A percentile compares a stretch with the other conserved stretches of the same genome.
phyloP scores from a whole-genome alignment of 2,888 invertebrate genomes.

The Amiota mariae region DNA sequence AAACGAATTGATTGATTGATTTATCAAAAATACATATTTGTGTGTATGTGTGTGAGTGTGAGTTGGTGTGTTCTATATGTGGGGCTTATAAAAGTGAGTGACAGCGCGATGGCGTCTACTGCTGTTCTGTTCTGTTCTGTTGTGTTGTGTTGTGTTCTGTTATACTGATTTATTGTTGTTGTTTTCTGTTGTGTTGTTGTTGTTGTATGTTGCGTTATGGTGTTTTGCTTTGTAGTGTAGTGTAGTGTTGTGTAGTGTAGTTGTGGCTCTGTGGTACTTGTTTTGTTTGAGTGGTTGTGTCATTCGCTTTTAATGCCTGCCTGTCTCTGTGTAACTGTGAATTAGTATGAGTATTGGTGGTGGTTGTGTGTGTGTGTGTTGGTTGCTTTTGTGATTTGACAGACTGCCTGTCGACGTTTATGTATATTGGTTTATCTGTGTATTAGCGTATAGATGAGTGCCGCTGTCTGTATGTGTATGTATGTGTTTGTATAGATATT shows the following conservation, averaged over 20 bases:
- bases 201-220: constrained; percentile 26
- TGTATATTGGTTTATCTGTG: constrained; percentile 56
- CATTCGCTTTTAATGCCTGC: neutral
- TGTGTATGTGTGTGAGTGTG: constrained; percentile 25
- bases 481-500: constrained; percentile 35
- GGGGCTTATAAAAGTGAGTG: constrained; percentile 35
- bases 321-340: constrained; percentile 7
- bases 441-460: constrained; percentile 25
- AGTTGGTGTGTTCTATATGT: neutral
- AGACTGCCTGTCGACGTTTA: constrained; percentile 64
- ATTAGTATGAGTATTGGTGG: neutral
- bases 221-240: constrained; percentile 45
- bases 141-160: constrained; percentile 48
- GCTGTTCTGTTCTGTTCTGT: constrained; percentile 4
- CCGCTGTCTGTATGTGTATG: constrained; percentile 30
- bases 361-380: neutral
- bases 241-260: constrained; percentile 39
- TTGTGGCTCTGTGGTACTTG: neutral
- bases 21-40: constrained; percentile 60
- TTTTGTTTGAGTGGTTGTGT: neutral
- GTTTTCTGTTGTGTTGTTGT: neutral
- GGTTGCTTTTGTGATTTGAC: constrained; percentile 16
- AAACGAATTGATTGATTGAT: constrained; percentile 64
- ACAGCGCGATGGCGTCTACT: constrained; percentile 15
- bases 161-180: neutral